These are phyloP conservation scores for Xerus rutilus DNA, from an alignment of 2,797 vertebrate species.

Conservation along the genomic window DNA sequence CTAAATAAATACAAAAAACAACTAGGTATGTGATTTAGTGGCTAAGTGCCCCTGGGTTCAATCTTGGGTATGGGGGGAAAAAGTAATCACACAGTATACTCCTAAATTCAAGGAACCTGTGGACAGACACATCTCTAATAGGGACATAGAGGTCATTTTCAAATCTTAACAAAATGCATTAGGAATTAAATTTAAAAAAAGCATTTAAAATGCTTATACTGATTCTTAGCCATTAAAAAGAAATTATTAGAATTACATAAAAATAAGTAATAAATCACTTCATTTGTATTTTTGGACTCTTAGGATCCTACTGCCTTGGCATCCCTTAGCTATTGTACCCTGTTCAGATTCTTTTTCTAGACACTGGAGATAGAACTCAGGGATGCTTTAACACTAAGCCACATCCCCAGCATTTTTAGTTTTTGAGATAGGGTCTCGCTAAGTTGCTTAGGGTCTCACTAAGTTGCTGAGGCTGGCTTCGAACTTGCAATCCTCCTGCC, in stretches of 20 bases:
- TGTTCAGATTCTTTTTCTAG: neutral
- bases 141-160: neutral
- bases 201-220: conserved; percentile 33
- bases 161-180: conserved; percentile 42
- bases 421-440: no score
- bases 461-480: no score
- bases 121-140: neutral
- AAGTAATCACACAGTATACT: neutral
- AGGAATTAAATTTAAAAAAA: neutral
- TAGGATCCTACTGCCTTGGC: neutral
- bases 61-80: neutral
- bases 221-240: neutral
- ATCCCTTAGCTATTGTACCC: no score
- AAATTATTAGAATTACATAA: conserved; percentile 50
- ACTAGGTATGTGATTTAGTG: no score
- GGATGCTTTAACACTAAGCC: no score
- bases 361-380: no score
- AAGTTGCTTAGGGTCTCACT: no score
- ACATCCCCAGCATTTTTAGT: no score
- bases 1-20: no score
- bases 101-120: neutral
- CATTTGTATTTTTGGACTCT: neutral
- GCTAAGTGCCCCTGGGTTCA: no score
- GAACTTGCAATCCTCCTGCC: no score
- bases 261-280: conserved; percentile 36